Evolutionary conservation across 2,888 invertebrate species (phyloP).

Genomic region (Amiota communis): DNA sequence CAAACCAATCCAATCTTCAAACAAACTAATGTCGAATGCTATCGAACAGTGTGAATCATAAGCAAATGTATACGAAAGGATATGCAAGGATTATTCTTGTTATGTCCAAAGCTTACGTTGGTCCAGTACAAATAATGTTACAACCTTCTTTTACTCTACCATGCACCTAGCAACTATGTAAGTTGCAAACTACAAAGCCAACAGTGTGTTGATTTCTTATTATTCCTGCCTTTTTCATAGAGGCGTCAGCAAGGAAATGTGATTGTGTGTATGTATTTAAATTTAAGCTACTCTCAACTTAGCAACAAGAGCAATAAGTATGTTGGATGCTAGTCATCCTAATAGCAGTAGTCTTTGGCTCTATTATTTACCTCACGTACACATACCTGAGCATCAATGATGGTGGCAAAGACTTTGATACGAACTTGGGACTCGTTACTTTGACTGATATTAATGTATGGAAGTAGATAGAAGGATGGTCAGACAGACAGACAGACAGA

Average conservation of each 20-base stretch:
- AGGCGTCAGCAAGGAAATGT: not conserved
- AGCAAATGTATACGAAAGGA: constrained; percentile 62
- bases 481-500: constrained; percentile 39
- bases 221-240: no score
- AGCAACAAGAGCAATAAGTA: no score
- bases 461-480: constrained; percentile 27
- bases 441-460: constrained; percentile 62
- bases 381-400: constrained; percentile 46
- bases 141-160: not conserved
- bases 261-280: constrained; percentile 41
- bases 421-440: constrained; percentile 4
- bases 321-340: no score
- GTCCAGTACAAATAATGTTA: not conserved
- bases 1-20: not conserved
- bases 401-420: not conserved
- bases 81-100: constrained; percentile 60
- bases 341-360: no score
- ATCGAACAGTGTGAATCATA: constrained; percentile 47
- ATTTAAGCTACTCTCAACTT: constrained; percentile 52
- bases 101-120: constrained; percentile 52
- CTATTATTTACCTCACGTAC: constrained; percentile 50
- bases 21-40: constrained; percentile 21
- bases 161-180: not conserved
- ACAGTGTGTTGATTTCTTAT: constrained; percentile 46
- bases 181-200: constrained; percentile 58